phyloP scores from a whole-genome alignment of 2,797 vertebrate genomes.

The Oceanodroma leucorhoa region DNA sequence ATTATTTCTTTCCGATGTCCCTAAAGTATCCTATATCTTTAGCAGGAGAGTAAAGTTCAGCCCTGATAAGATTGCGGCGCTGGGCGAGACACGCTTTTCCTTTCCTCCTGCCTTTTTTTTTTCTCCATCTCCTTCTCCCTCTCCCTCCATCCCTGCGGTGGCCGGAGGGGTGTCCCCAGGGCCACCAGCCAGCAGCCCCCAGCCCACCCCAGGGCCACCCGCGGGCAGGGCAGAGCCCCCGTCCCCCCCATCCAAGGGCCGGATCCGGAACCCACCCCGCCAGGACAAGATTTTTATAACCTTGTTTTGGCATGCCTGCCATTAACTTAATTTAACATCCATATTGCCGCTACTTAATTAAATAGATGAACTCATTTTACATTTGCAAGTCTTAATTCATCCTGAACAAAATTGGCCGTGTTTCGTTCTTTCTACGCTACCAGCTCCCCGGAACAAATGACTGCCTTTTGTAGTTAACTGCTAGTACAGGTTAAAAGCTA shows the following conservation, averaged over 20 bases:
- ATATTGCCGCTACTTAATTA: slow-evolving; percentile 73
- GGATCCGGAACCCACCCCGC: not conserved
- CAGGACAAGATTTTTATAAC: slow-evolving; percentile 30
- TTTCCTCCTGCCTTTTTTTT: not conserved
- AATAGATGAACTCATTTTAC: slow-evolving; percentile 74
- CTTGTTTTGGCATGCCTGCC: slow-evolving; percentile 65
- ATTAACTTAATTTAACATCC: slow-evolving; percentile 72
- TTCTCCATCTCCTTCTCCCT: not conserved
- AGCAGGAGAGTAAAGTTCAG: slow-evolving; percentile 65
- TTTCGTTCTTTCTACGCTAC: slow-evolving; percentile 64
- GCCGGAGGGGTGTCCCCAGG: not conserved
- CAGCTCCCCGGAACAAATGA: slow-evolving; percentile 72
- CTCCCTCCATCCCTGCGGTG: not conserved
- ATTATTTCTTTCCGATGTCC: slow-evolving; percentile 70
- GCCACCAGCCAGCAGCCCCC: not conserved
- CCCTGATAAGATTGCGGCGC: slow-evolving; percentile 60
- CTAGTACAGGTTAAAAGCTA: slow-evolving; percentile 74
- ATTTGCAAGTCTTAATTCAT: slow-evolving; percentile 74
- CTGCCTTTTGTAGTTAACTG: slow-evolving; percentile 69
- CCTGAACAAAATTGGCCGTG: slow-evolving; percentile 68
- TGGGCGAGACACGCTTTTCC: slow-evolving; percentile 16
- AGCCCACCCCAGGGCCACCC: not conserved
- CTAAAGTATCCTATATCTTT: slow-evolving; percentile 62
- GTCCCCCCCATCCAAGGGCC: not conserved
- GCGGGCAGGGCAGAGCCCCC: not conserved